Percentiles rank a stretch among this genome's conserved stretches.
Evolutionary conservation across 2,113 vertebrate genomes (phyloP).

Genomic region (Varanus komodoensis): DNA sequence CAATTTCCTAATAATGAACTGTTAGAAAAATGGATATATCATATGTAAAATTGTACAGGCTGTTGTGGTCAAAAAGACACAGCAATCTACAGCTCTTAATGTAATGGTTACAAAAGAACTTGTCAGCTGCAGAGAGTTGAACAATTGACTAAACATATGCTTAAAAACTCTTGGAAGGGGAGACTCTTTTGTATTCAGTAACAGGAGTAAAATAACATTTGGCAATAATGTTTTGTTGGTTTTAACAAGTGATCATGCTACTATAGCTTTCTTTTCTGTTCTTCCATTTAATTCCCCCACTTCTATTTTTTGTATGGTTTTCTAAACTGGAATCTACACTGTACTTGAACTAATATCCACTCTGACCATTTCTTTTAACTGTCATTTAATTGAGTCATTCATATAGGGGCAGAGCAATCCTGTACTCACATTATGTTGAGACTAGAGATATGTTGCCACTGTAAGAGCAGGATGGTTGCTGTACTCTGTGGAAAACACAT

Average conservation of each 20-base stretch:
- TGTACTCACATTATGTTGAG: too few relatives aligned
- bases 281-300: conserved; percentile 42
- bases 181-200: conserved; percentile 24
- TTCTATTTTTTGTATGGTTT: conserved; percentile 24
- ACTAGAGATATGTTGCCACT: too few relatives aligned
- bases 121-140: conserved; percentile 33
- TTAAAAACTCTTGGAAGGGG: conserved; percentile 18
- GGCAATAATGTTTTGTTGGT: not conserved
- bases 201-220: conserved; percentile 33
- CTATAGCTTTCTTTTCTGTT: not conserved
- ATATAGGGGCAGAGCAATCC: too few relatives aligned
- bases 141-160: conserved; percentile 6
- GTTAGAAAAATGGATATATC: not conserved
- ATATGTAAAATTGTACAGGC: not conserved
- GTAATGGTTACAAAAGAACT: conserved; percentile 24
- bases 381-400: not conserved
- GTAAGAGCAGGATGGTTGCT: too few relatives aligned
- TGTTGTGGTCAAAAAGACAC: conserved; percentile 37
- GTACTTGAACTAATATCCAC: not conserved
- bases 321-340: not conserved
- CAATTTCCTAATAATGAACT: not conserved
- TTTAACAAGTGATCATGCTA: not conserved
- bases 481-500: too few relatives aligned
- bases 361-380: conserved; percentile 4
- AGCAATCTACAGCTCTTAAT: not conserved